phyloP scores from a whole-genome alignment of 2,888 invertebrate species.

The Luperina testacea region DNA sequence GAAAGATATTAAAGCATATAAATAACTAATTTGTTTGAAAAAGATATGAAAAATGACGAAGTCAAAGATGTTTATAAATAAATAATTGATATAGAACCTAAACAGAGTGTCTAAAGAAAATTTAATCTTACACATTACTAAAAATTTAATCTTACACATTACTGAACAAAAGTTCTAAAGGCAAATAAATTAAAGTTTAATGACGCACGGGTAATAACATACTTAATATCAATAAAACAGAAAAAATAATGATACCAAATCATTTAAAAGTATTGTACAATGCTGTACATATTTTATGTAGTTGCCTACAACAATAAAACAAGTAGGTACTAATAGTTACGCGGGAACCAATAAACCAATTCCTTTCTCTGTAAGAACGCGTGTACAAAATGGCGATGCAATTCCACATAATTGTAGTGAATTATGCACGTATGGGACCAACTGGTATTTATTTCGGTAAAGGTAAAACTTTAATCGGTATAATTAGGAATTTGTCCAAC shows the following conservation, averaged over 20 bases:
- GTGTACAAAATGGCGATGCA: constrained; percentile 45
- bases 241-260: background rate
- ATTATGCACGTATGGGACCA: constrained; percentile 49
- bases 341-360: constrained; percentile 24
- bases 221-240: background rate
- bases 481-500: constrained; percentile 41
- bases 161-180: background rate
- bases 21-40: background rate
- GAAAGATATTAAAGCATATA: background rate
- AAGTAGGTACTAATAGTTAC: constrained; percentile 10
- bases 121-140: background rate
- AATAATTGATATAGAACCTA: background rate
- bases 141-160: background rate
- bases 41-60: background rate
- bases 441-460: constrained; percentile 38
- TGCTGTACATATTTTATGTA: background rate
- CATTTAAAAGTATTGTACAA: constrained; percentile 1
- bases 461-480: constrained; percentile 32
- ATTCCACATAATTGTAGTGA: constrained; percentile 53
- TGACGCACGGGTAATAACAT: background rate
- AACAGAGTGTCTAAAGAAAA: background rate
- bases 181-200: background rate
- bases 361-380: constrained; percentile 46
- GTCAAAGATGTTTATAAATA: background rate
- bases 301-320: constrained; percentile 20